These are phyloP conservation scores for Stratiomys singularior DNA, from an alignment of 2,888 invertebrate species.

Conservation along the genomic window DNA sequence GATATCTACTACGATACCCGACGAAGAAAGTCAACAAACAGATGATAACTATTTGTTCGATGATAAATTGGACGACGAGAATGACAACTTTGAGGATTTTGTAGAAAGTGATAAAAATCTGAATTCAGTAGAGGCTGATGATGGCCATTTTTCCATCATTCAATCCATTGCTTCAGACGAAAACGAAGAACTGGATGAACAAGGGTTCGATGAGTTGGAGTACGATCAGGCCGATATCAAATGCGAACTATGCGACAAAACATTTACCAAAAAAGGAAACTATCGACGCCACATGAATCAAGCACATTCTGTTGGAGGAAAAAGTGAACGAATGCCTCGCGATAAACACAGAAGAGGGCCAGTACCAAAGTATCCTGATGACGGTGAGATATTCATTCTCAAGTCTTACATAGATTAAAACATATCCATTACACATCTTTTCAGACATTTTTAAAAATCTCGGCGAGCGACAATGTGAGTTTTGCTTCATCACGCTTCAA, in stretches of 20 bases:
- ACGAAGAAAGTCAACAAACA: slow-evolving; percentile 16
- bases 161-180: slow-evolving; percentile 44
- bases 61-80: not conserved
- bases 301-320: slow-evolving; percentile 18
- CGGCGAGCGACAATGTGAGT: slow-evolving; percentile 50
- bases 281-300: slow-evolving; percentile 47
- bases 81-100: slow-evolving; percentile 41
- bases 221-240: slow-evolving; percentile 32
- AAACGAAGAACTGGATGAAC: slow-evolving; percentile 24
- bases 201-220: slow-evolving; percentile 19
- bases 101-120: slow-evolving; percentile 9
- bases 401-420: not conserved
- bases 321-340: slow-evolving; percentile 46
- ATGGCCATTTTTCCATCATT: slow-evolving; percentile 36
- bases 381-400: slow-evolving; percentile 42
- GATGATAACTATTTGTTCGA: not conserved
- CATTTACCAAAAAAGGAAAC: slow-evolving; percentile 46
- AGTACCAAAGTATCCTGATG: slow-evolving; percentile 47
- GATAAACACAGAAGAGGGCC: slow-evolving; percentile 47
- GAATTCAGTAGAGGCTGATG: slow-evolving; percentile 1
- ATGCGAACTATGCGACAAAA: slow-evolving; percentile 47
- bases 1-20: slow-evolving; percentile 35
- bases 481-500: slow-evolving; percentile 46
- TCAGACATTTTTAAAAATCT: slow-evolving; percentile 50
- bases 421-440: not conserved